Conservation (phyloP, 2,113 vertebrate genomes). For the Bujurquina vittata region DNA sequence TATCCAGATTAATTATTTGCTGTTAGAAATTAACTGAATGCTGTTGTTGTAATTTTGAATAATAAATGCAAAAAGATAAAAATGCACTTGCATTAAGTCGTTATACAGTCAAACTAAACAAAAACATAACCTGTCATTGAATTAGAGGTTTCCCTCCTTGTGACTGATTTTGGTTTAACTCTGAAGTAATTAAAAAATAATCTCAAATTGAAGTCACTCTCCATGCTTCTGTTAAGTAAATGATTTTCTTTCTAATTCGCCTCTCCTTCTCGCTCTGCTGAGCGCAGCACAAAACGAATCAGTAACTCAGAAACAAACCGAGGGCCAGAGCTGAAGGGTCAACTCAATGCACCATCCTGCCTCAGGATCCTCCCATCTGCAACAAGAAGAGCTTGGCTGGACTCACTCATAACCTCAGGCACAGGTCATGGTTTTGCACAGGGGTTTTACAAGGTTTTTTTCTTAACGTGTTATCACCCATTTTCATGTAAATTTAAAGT, state of each 20-base stretch:
- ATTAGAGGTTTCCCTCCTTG: not conserved
- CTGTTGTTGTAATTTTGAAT: too few species aligned
- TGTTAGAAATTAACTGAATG: not conserved
- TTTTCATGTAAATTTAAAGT: not conserved
- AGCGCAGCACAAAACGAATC: constrained; percentile 24
- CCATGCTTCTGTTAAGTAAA: not conserved
- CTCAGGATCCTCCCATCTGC: constrained; percentile 66
- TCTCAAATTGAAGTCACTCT: constrained; percentile 11
- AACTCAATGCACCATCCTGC: constrained; percentile 28
- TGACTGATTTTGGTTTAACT: constrained; percentile 1
- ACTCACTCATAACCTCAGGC: constrained; percentile 27
- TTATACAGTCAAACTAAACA: not conserved
- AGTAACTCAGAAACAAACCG: constrained; percentile 64
- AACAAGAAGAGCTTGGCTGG: constrained; percentile 41
- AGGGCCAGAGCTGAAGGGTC: constrained; percentile 14
- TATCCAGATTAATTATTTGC: not conserved
- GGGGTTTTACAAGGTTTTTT: not conserved
- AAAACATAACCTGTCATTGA: not conserved
- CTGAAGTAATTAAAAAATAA: constrained; percentile 12
- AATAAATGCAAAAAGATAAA: not conserved
- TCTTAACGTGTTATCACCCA: not conserved
- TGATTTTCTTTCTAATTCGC: not conserved
- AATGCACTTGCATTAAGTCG: not conserved
- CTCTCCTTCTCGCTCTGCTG: not conserved
- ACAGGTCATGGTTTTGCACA: constrained; percentile 8